phyloP scores from a whole-genome alignment of 64 coral and sea anemone species.

The Actinia tenebrosa region DNA sequence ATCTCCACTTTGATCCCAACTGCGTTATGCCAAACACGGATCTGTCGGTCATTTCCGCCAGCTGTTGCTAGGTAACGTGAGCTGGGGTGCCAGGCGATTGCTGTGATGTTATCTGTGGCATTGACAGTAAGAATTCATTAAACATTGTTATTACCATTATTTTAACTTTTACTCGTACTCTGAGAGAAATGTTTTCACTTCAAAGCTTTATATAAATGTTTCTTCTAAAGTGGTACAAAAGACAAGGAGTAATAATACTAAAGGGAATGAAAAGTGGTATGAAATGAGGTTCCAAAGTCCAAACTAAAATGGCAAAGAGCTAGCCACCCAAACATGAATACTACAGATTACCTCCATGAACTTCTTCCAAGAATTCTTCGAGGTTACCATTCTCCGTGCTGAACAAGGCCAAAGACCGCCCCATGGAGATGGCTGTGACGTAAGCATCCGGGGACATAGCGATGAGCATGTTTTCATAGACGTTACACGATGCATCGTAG shows the following conservation, averaged over 20 bases:
- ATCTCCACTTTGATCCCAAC: conserved; percentile 96
- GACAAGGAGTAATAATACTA: not conserved
- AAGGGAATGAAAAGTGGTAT: not conserved
- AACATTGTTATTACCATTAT: no score
- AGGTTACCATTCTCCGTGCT: conserved; percentile 81
- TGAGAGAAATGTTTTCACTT: no score
- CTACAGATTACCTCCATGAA: conserved; percentile 69
- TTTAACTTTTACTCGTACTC: no score
- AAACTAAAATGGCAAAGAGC: not conserved
- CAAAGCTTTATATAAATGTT: no score
- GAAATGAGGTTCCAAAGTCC: not conserved
- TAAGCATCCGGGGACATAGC: conserved; percentile 93
- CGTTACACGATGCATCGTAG: conserved; percentile 74
- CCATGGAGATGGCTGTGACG: conserved; percentile 87
- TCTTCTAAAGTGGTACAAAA: not conserved
- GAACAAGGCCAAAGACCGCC: conserved; percentile 79
- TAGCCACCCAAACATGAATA: not conserved
- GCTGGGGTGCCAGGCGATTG: conserved; percentile 91
- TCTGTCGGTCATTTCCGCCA: conserved; percentile 84
- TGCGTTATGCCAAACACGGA: conserved; percentile 97
- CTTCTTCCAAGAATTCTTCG: conserved; percentile 85
- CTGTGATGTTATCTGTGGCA: conserved; percentile 77
- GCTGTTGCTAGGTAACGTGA: conserved; percentile 93
- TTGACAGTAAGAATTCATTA: not conserved
- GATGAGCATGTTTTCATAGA: conserved; percentile 92